phyloP scores from a whole-genome alignment of 2,797 vertebrate genomes.

The Anguilla pacifica region DNA sequence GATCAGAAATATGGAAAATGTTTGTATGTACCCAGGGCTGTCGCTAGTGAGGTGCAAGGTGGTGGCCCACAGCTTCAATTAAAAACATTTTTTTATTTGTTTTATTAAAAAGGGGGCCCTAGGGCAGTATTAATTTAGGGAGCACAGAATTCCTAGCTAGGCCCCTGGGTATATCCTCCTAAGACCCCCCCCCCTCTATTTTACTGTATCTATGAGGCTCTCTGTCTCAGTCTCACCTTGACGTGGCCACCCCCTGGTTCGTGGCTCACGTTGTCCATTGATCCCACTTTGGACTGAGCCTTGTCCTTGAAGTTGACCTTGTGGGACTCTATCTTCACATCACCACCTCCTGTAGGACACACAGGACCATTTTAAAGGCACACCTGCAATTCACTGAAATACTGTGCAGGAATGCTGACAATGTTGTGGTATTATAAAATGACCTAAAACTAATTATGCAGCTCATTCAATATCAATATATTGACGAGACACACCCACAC shows the following conservation, averaged over 20 bases:
- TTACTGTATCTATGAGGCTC: not conserved
- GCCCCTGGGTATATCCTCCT: too few species aligned
- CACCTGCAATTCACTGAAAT: not conserved
- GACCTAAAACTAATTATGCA: not conserved
- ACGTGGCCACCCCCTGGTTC: conserved; percentile 73
- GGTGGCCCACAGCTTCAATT: too few species aligned
- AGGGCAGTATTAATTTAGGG: too few species aligned
- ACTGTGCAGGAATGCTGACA: not conserved
- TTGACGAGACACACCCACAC: conserved; percentile 2
- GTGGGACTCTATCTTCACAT: conserved; percentile 86
- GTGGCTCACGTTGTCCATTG: conserved; percentile 82
- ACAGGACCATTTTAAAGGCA: not conserved
- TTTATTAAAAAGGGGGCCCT: too few species aligned
- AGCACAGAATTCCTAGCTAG: too few species aligned
- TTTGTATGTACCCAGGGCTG: too few species aligned
- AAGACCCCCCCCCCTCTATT: not conserved
- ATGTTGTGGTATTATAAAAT: not conserved
- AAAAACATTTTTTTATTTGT: too few species aligned
- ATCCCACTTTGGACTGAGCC: conserved; percentile 86
- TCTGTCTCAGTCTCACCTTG: conserved; percentile 73
- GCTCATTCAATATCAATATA: not conserved
- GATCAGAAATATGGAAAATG: not conserved
- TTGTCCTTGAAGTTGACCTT: conserved; percentile 89
- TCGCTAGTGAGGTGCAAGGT: too few species aligned
- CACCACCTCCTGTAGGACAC: conserved; percentile 80